phyloP scores from a whole-genome alignment of 2,113 vertebrate species.

The Pedetes capensis region DNA sequence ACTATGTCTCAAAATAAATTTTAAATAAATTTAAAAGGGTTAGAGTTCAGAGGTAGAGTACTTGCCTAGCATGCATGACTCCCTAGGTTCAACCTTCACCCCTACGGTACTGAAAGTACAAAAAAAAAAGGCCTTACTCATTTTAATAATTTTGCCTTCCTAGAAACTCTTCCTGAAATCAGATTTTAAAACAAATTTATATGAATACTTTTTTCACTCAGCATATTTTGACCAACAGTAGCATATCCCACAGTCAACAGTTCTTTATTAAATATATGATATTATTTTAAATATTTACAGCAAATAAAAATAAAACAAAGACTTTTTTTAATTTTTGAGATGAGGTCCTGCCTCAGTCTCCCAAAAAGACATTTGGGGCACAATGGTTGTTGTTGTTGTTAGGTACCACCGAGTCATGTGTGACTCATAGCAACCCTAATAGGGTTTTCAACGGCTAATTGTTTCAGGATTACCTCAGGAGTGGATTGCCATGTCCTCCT shows the following conservation, averaged over 20 bases:
- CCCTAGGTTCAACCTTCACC: too few relatives aligned
- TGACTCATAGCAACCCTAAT: too few relatives aligned
- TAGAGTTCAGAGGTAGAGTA: too few relatives aligned
- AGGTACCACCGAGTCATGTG: not conserved
- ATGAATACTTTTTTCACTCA: not conserved
- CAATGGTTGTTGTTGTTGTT: too few relatives aligned
- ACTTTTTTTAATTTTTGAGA: not conserved
- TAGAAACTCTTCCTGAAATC: conserved; percentile 60
- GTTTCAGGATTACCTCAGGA: too few relatives aligned
- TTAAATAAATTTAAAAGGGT: too few relatives aligned
- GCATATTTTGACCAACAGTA: not conserved
- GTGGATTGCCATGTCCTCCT: too few relatives aligned
- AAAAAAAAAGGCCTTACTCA: conserved; percentile 52
- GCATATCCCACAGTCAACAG: not conserved
- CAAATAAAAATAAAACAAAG: not conserved
- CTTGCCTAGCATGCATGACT: too few relatives aligned
- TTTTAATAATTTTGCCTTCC: conserved; percentile 57
- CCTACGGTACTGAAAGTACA: too few relatives aligned
- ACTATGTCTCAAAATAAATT: too few relatives aligned
- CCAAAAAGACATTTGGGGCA: too few relatives aligned
- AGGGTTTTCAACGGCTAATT: too few relatives aligned
- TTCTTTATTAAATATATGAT: conserved; percentile 19
- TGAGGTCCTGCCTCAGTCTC: not conserved
- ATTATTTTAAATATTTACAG: conserved; percentile 16
- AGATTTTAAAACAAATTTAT: conserved; percentile 66